A percentile compares a stretch with the other conserved stretches of the same genome.
phyloP scores from a whole-genome alignment of 2,113 vertebrate species.

The Xenotilapia flavipinnis region DNA sequence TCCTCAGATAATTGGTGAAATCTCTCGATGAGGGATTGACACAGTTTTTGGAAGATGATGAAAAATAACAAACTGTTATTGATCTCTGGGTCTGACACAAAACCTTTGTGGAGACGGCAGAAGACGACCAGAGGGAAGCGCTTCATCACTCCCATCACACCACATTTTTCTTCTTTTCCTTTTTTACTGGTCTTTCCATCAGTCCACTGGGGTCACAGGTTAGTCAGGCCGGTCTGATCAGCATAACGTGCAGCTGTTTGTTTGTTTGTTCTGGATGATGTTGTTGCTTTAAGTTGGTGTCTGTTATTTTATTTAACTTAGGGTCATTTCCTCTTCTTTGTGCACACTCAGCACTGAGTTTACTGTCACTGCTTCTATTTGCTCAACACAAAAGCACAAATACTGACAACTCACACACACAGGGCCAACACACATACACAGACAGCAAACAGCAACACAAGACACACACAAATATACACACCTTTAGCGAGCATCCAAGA shows the following conservation, averaged over 20 bases:
- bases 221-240: not conserved
- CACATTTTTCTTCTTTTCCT: not conserved
- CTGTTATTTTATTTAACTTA: not conserved
- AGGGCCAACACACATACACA: not conserved
- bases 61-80: not conserved
- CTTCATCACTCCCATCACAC: not conserved
- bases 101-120: not conserved
- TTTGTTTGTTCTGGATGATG: not conserved
- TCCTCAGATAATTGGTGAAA: not conserved
- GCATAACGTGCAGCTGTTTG: not conserved
- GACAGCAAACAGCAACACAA: accelerated
- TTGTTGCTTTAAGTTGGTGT: not conserved
- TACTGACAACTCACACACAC: not conserved
- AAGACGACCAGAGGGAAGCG: not conserved
- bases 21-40: not conserved
- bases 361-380: not conserved
- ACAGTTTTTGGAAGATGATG: not conserved
- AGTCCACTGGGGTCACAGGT: not conserved
- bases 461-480: not conserved
- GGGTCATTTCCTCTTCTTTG: not conserved
- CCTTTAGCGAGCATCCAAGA: not conserved
- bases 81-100: not conserved
- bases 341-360: not conserved
- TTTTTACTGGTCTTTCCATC: not conserved
- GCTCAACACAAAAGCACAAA: not conserved